These are phyloP conservation scores for Onthophagus taurus DNA, from an alignment of 1,140 invertebrate species.

Conservation along the genomic window DNA sequence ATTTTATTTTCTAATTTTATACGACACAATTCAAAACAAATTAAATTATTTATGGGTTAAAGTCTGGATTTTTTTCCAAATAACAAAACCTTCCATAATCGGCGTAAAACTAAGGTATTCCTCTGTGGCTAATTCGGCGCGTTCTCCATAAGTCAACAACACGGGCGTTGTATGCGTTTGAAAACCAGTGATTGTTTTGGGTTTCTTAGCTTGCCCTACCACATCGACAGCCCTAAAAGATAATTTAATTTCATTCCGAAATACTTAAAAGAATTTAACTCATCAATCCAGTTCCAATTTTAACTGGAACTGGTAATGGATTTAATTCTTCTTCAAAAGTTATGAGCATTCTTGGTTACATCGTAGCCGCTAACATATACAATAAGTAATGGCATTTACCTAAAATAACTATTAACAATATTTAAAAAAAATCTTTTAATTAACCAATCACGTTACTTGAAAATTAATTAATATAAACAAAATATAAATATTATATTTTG, in stretches of 20 bases:
- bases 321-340: constrained; percentile 96
- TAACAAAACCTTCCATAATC: constrained; percentile 98
- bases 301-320: constrained; percentile 88
- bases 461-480: too few species aligned
- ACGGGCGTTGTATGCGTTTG: constrained; percentile 99
- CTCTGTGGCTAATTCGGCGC: constrained; percentile 96
- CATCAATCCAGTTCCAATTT: constrained; percentile 94
- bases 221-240: constrained; percentile 85
- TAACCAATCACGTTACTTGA: too few species aligned
- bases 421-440: constrained; percentile 2
- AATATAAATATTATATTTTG: too few species aligned
- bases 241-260: not conserved
- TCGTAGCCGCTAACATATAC: constrained; percentile 91
- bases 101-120: constrained; percentile 93
- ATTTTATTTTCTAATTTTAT: too few species aligned
- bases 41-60: constrained; percentile 34
- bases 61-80: constrained; percentile 91
- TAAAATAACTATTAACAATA: constrained; percentile 67
- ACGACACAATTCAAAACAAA: too few species aligned
- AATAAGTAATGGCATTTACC: constrained; percentile 94
- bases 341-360: constrained; percentile 97
- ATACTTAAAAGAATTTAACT: too few species aligned
- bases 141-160: constrained; percentile 89
- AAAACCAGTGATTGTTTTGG: constrained; percentile 99
- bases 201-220: constrained; percentile 98